A percentile compares a stretch with the other conserved stretches of the same genome.
These are phyloP conservation scores for Pipistrellus nathusii DNA, from an alignment of 2,797 vertebrate genomes.

Conservation along the genomic window DNA sequence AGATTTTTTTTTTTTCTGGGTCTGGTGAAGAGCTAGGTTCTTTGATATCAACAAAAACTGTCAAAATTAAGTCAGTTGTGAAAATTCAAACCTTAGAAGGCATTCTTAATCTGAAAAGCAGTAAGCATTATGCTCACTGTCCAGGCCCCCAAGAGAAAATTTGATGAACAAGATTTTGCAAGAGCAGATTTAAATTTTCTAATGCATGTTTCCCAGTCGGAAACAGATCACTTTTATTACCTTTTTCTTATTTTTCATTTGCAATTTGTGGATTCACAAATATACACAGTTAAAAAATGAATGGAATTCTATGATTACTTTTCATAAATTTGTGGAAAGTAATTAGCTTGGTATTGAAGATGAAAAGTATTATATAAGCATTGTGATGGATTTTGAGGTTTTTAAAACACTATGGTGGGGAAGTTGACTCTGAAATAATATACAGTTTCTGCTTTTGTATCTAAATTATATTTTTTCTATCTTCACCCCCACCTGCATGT, in stretches of 20 bases:
- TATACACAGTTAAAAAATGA: slow-evolving; percentile 76
- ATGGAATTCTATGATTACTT: slow-evolving; percentile 74
- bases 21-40: slow-evolving; percentile 49
- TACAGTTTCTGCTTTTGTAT: background rate
- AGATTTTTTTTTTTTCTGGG: background rate
- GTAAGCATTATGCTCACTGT: slow-evolving; percentile 49
- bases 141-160: slow-evolving; percentile 50
- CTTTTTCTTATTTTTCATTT: slow-evolving; percentile 72
- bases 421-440: slow-evolving; percentile 61
- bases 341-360: slow-evolving; percentile 74
- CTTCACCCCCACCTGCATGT: background rate
- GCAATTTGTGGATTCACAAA: slow-evolving; percentile 78
- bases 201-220: slow-evolving; percentile 58
- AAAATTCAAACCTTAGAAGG: slow-evolving; percentile 57
- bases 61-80: slow-evolving; percentile 67
- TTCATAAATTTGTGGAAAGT: slow-evolving; percentile 74
- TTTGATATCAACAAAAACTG: slow-evolving; percentile 55
- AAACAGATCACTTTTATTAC: slow-evolving; percentile 79
- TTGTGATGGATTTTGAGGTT: slow-evolving; percentile 67
- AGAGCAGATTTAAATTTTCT: slow-evolving; percentile 52
- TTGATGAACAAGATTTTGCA: slow-evolving; percentile 36
- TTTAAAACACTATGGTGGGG: slow-evolving; percentile 50
- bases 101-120: slow-evolving; percentile 67
- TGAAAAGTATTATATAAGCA: slow-evolving; percentile 68
- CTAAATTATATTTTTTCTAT: slow-evolving; percentile 39